Conservation (phyloP, 2,797 vertebrate species). For the Clarias fuscus region DNA sequence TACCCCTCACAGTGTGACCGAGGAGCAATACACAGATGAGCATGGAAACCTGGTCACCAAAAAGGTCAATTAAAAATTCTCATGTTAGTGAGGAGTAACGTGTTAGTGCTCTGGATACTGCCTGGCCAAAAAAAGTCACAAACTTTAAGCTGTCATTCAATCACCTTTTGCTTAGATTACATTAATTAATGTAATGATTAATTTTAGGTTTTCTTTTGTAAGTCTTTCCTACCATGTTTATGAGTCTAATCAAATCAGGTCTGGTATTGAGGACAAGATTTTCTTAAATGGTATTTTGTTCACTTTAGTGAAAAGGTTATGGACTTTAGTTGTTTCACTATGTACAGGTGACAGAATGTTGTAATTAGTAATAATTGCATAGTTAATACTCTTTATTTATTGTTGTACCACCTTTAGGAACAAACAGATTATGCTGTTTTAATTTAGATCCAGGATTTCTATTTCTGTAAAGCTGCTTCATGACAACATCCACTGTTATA, state of each 20-base stretch:
- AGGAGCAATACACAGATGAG: slow-evolving; percentile 92
- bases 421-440: too few species aligned
- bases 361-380: background rate
- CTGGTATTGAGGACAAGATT: background rate
- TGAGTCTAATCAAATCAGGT: too few species aligned
- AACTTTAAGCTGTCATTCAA: background rate
- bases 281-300: background rate
- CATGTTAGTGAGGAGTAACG: background rate
- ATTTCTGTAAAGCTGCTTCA: too few species aligned
- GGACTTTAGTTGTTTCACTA: background rate
- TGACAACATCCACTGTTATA: too few species aligned
- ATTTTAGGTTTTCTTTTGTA: background rate
- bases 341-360: background rate
- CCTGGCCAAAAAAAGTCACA: background rate
- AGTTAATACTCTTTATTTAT: too few species aligned
- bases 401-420: too few species aligned
- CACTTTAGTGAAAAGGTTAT: background rate
- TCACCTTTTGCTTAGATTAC: too few species aligned
- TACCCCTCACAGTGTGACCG: slow-evolving; percentile 85
- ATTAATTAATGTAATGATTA: too few species aligned
- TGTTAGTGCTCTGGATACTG: background rate
- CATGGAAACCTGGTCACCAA: slow-evolving; percentile 91
- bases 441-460: too few species aligned
- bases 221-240: background rate
- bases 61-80: slow-evolving; percentile 78